These are phyloP conservation scores for Reticulitermes speratus DNA, from an alignment of 1,140 invertebrate genomes.

Conservation along the genomic window DNA sequence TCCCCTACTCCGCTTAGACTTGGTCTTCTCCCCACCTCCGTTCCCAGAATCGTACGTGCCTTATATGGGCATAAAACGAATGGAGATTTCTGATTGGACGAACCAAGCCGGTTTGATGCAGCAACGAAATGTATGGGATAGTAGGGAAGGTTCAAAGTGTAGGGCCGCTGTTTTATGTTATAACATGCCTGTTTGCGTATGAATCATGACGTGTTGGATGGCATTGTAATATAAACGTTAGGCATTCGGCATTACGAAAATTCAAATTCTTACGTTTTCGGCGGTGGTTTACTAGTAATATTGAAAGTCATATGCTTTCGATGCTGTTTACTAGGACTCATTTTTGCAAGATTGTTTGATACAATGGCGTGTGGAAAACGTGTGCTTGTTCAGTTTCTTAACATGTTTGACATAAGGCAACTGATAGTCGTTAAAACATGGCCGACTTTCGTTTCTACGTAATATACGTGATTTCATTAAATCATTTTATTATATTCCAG, in stretches of 20 bases:
- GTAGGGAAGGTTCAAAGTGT: constrained; percentile 21
- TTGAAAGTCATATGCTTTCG: no score
- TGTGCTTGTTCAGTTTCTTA: not conserved
- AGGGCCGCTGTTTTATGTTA: not conserved
- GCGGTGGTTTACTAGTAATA: not conserved
- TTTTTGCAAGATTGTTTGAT: not conserved
- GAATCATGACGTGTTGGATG: constrained; percentile 17
- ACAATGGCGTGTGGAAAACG: not conserved
- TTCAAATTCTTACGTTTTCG: not conserved
- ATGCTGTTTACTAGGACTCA: no score
- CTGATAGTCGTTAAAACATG: not conserved
- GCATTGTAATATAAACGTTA: not conserved
- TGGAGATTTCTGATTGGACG: constrained; percentile 60
- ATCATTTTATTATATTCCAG: not conserved
- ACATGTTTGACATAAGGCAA: not conserved
- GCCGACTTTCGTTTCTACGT: not conserved
- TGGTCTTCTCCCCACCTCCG: constrained; percentile 46
- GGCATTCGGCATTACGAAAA: not conserved
- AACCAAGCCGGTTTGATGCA: constrained; percentile 34
- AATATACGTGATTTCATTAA: not conserved
- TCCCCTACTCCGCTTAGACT: constrained; percentile 46
- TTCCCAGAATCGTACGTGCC: constrained; percentile 61
- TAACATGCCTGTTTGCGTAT: not conserved
- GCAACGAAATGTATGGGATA: constrained; percentile 28
- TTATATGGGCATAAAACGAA: constrained; percentile 77